A percentile compares a stretch with the other conserved stretches of the same genome.
phyloP scores from a whole-genome alignment of 1,140 invertebrate genomes.

The Nasonia longicornis region DNA sequence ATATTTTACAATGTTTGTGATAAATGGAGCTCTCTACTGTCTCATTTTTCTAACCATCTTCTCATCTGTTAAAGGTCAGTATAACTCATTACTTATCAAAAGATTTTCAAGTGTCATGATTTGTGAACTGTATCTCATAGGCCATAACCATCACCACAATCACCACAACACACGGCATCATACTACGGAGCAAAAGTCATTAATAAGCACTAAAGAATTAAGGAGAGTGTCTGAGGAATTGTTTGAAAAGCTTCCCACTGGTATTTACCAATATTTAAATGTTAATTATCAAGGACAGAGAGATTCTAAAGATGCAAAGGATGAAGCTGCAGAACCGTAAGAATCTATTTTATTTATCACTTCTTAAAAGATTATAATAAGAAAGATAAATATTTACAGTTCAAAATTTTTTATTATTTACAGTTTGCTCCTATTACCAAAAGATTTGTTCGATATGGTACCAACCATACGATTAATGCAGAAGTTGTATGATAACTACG shows the following conservation, averaged over 20 bases:
- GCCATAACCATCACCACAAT: conserved; percentile 10
- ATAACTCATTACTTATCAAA: neutral
- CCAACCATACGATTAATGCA: conserved; percentile 53
- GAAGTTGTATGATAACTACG: conserved; percentile 62
- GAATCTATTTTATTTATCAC: neutral
- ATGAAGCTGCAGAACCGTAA: conserved; percentile 78
- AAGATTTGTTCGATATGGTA: conserved; percentile 19
- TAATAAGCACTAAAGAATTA: conserved; percentile 47
- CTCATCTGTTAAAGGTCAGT: conserved; percentile 9
- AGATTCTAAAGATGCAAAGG: conserved; percentile 72
- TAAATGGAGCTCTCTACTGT: neutral
- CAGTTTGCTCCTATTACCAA: conserved; percentile 49
- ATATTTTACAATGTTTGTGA: conserved; percentile 30
- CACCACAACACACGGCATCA: neutral
- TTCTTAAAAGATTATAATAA: neutral
- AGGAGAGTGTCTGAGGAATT: conserved; percentile 70
- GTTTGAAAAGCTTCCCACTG: conserved; percentile 74
- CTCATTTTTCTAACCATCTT: neutral
- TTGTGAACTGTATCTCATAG: conserved; percentile 14
- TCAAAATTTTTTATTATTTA: conserved; percentile 28
- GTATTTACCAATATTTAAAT: conserved; percentile 73
- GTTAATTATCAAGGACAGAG: conserved; percentile 78
- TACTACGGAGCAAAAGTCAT: neutral
- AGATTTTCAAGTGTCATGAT: conserved; percentile 11
- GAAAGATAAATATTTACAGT: neutral